These are phyloP conservation scores for Matsumurasca onukii DNA, from an alignment of 1,140 invertebrate species.

Conservation along the genomic window DNA sequence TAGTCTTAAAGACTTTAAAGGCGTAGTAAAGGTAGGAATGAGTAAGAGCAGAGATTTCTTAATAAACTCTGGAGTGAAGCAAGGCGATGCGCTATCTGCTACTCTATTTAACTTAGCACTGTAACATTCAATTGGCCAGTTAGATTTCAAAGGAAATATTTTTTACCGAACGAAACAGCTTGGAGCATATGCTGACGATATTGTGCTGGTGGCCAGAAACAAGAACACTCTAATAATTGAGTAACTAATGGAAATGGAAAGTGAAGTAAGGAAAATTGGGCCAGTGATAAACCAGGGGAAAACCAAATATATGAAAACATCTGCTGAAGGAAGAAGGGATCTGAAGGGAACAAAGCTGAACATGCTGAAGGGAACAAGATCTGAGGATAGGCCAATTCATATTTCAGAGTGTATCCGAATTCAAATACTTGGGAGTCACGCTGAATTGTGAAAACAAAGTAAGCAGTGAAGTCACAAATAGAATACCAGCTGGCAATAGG, in stretches of 20 bases:
- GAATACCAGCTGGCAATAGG: neutral
- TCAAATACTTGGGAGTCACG: no score
- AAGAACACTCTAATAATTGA: neutral
- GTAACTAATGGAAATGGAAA: neutral
- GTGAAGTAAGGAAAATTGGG: neutral
- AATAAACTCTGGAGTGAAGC: neutral
- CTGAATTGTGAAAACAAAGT: neutral
- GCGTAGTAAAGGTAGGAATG: neutral
- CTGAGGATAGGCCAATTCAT: no score
- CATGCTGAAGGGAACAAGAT: neutral
- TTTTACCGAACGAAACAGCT: neutral
- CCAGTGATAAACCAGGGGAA: no score
- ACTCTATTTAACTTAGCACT: neutral
- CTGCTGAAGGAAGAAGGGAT: neutral
- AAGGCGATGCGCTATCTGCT: slow-evolving; percentile 4
- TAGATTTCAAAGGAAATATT: neutral
- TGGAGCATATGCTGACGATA: neutral
- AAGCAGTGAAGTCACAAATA: slow-evolving; percentile 10
- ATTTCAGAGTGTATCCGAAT: no score
- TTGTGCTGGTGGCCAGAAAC: neutral
- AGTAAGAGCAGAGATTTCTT: neutral
- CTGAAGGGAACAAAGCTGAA: neutral
- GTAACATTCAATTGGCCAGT: neutral
- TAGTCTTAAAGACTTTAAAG: neutral
- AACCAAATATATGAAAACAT: neutral